These are phyloP conservation scores for Montipora cactus DNA, from an alignment of 64 coral and sea anemone species.

Conservation along the genomic window DNA sequence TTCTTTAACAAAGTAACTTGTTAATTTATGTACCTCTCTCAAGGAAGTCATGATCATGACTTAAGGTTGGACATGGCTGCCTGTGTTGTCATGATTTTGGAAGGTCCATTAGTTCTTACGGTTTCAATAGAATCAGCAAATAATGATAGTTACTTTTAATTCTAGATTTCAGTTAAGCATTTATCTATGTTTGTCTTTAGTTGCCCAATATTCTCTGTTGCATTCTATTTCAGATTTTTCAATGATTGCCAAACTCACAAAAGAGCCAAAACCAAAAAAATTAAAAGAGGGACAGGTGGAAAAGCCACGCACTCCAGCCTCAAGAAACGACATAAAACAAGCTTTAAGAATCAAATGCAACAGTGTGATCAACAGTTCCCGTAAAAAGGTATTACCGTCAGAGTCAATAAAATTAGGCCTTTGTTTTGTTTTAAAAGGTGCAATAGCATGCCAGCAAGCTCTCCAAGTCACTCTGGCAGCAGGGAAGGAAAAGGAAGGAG, in stretches of 20 bases:
- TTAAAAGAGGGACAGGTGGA: neutral
- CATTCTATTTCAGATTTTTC: neutral
- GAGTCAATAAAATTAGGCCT: constrained; percentile 18
- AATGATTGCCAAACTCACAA: constrained; percentile 5
- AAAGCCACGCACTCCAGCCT: neutral
- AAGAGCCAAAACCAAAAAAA: neutral
- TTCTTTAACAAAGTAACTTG: too few species aligned
- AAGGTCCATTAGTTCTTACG: neutral
- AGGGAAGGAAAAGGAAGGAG: too few species aligned
- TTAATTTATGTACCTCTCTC: too few species aligned
- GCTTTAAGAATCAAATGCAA: constrained; percentile 6
- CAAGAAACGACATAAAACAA: neutral
- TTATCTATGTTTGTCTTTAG: neutral
- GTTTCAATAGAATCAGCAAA: neutral
- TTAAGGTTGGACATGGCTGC: constrained; percentile 36
- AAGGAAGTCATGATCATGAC: too few species aligned
- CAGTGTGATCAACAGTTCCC: neutral
- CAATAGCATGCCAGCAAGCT: neutral
- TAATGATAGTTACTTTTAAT: constrained; percentile 7
- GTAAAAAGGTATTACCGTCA: neutral
- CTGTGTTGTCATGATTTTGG: neutral
- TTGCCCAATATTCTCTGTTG: constrained; percentile 1
- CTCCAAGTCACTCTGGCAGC: too few species aligned
- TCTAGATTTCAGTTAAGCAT: constrained; percentile 8
- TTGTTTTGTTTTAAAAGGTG: neutral